Base-by-base conservation (phyloP, 1,140 invertebrate genomes). In the Heterodera carotae region DNA sequence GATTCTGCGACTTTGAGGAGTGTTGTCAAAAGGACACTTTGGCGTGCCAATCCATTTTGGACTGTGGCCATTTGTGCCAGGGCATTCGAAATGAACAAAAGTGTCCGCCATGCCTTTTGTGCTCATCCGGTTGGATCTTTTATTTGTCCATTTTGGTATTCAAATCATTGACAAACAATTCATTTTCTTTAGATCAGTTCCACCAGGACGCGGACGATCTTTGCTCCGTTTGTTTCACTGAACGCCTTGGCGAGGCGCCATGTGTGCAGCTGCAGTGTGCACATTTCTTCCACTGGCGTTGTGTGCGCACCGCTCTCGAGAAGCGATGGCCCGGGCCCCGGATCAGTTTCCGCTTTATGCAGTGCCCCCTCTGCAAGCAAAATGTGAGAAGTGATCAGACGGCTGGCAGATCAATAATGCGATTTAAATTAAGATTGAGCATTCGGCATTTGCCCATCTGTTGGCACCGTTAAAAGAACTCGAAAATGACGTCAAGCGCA, bases 181-280 rank as follows among this genome's bases (percentile, higher is more conserved):
- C n/a, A n/a, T n/a, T 8, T 43, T 34, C 6, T 71, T n/a, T 8
- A 56, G 48, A 56, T 22, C 48, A 84, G 33, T 88, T 95, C 22
- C 93, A 93, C 34, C 85, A 87, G 89, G 96, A 98, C 88, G 94
- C 94, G 0, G 96, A 98, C 85, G 96, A 98, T 85, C 97, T 98
- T 94, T 99, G 96, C 89, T 98, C 98, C 94, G 96, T 98, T 78
- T 98, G 96, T 87, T 98, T 99, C 88, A 96, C 94, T 0, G 96
- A 98, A 87, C 94, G 96, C 0, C 89, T 99, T 4, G 93, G 94
- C 29, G 94, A 93, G 80, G 95, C 95, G 0, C 96, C 96, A 22
- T 93, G 94, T n/a, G 92, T 98, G 85, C 93, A 95, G 91, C 88
- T 98, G 18, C 91, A 92, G 77, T 99, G 96, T 89, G 94, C 94